Conservation (phyloP, 2,888 invertebrate species). For the Drosophila paranaensis region DNA sequence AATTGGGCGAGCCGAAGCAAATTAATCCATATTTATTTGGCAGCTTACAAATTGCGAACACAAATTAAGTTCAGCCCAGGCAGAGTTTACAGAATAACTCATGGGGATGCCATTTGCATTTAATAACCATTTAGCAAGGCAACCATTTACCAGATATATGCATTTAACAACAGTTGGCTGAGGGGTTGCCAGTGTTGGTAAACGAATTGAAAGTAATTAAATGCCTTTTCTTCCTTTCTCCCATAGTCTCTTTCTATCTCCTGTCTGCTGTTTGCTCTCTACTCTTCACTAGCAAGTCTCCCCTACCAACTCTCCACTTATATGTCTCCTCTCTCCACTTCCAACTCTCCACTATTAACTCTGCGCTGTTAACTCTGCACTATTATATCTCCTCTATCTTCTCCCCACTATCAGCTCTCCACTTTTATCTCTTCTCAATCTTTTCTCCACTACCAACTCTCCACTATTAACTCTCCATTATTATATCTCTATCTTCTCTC, state of each 20-base stretch:
- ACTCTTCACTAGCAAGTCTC: background rate
- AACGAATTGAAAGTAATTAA: background rate
- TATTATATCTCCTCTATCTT: background rate
- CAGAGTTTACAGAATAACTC: background rate
- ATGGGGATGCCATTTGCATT: slow-evolving; percentile 11
- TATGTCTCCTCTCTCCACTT: no score
- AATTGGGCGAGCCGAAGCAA: slow-evolving; percentile 14
- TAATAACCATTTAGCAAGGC: slow-evolving; percentile 10
- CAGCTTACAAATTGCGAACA: background rate
- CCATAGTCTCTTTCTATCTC: background rate
- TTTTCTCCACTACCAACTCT: background rate
- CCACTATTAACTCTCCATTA: background rate
- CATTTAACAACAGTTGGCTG: background rate
- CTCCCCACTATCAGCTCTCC: no score
- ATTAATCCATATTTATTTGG: slow-evolving; percentile 35
- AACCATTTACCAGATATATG: background rate
- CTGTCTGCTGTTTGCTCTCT: background rate
- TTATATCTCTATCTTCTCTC: background rate
- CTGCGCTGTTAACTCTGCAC: no score
- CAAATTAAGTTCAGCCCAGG: slow-evolving; percentile 5
- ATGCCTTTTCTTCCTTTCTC: background rate
- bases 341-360: background rate
- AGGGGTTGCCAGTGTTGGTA: background rate
- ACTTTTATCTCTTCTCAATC: no score
- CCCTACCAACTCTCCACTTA: background rate